Base-by-base conservation (phyloP, 2,797 vertebrate species). In the Sebastes steindachneri region DNA sequence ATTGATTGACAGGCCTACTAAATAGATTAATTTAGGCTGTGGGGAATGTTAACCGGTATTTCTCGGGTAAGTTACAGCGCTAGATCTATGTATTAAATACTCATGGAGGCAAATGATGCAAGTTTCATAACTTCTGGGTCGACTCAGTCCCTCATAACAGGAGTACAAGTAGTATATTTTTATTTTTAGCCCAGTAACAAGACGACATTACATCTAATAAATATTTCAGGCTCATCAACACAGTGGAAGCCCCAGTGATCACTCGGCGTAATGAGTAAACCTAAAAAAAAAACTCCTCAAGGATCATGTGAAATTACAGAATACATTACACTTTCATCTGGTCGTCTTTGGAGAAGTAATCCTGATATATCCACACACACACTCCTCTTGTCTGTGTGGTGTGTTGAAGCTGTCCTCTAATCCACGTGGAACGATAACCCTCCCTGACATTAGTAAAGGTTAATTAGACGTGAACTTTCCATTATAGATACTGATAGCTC, bases 401-500 rank as follows among this genome's bases (percentile, higher is more conserved):
- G 45, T 48, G 45, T 67, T 17, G 10, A 3, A 62, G 63, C 71
- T 11, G 53, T 11, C 14, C 77, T 67, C 58, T 90, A 89, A 90
- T 90, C 88, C 81, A 26, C 35, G 70, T 35, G 81, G 76, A 80
- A 80, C 75, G 69, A 82, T 65, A 87, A 88, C 73, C 79, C 84
- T 79, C 57, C 26, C 45, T 83, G 79, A 88, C 82, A 89, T 89
- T 74, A 81, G 28, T 23, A 77, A 84, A 93, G 87, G 92, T 94
- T 94, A 93, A 94, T 93, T 90, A 89, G 74, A 84, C 68, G 12
- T 80, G 82, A 83, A 84, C 73, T 84, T 88, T 73, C 80, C 77
- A 79, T 92, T 79, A 81, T 64, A 82, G 80, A 89, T 37, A 79
- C 83, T 63, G 79, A 89, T 80, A 78, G 85, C 78, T 87, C 73